Conservation (phyloP, 2,888 invertebrate species). For the Rotaria socialis region DNA sequence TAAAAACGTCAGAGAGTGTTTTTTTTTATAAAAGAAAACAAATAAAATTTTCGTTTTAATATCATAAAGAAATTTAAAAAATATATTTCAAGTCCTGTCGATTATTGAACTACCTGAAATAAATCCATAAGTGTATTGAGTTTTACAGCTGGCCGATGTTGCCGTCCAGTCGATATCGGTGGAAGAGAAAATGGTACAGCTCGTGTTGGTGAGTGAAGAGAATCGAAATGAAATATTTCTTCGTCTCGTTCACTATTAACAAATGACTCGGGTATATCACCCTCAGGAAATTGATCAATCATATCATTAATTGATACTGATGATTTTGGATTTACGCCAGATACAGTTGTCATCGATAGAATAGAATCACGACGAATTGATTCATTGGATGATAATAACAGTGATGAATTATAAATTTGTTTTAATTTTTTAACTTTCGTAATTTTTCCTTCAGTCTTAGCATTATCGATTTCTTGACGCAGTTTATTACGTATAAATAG, state of each 20-base stretch:
- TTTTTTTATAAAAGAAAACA: neutral
- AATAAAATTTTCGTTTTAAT: neutral
- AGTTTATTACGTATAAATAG: neutral
- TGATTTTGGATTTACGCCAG: neutral
- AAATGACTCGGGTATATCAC: constrained; percentile 8
- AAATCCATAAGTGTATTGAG: neutral
- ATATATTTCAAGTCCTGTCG: neutral
- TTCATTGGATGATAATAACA: neutral
- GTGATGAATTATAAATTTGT: neutral
- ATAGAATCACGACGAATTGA: neutral
- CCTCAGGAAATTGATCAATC: neutral
- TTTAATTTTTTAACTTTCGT: constrained; percentile 11
- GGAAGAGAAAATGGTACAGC: neutral
- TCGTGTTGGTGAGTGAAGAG: neutral
- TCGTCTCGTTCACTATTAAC: neutral
- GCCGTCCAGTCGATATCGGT: neutral
- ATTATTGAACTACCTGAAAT: constrained; percentile 20
- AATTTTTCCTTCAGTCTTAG: neutral
- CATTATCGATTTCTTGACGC: neutral
- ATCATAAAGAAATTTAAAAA: neutral
- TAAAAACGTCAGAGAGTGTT: neutral
- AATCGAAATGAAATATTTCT: neutral
- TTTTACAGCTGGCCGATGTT: neutral
- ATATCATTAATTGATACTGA: neutral
- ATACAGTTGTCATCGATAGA: neutral